Conservation (phyloP, 2,797 vertebrate species). For the Pagetopsis macropterus region DNA sequence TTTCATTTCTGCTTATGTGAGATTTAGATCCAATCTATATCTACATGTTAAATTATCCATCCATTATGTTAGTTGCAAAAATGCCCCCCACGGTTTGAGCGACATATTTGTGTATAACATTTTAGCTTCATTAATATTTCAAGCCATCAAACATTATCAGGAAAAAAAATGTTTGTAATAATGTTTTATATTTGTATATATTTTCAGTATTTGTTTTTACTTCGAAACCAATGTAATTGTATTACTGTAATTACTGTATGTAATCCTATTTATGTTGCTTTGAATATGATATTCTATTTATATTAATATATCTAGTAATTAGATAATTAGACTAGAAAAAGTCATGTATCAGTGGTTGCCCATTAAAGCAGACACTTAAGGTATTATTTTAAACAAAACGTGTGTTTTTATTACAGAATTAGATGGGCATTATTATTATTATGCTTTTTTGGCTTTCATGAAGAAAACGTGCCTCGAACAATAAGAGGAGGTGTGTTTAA, state of each 20-base stretch:
- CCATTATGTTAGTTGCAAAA: background rate
- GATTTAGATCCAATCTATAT: background rate
- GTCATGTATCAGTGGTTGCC: constrained; percentile 21
- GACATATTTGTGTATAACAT: background rate
- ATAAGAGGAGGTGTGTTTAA: background rate
- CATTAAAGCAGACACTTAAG: background rate
- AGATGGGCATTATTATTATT: constrained; percentile 14
- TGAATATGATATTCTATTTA: constrained; percentile 67
- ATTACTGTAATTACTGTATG: constrained; percentile 56
- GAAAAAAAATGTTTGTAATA: constrained; percentile 18
- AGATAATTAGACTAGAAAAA: background rate
- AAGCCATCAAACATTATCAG: constrained; percentile 2
- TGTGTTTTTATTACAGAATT: constrained; percentile 4
- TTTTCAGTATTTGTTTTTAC: constrained; percentile 37
- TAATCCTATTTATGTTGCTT: constrained; percentile 68
- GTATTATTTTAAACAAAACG: constrained; percentile 1
- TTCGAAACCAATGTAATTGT: constrained; percentile 41
- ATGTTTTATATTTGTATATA: constrained; percentile 43
- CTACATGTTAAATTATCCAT: background rate
- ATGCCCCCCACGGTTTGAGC: background rate
- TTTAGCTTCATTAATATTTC: constrained; percentile 12
- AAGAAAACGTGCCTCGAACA: background rate
- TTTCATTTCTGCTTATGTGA: background rate
- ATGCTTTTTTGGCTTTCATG: background rate
- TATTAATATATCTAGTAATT: constrained; percentile 32